A percentile compares a stretch with the other conserved stretches of the same genome.
These are phyloP conservation scores for Phyllopteryx taeniolatus DNA, from an alignment of 2,113 vertebrate genomes.

Conservation along the genomic window DNA sequence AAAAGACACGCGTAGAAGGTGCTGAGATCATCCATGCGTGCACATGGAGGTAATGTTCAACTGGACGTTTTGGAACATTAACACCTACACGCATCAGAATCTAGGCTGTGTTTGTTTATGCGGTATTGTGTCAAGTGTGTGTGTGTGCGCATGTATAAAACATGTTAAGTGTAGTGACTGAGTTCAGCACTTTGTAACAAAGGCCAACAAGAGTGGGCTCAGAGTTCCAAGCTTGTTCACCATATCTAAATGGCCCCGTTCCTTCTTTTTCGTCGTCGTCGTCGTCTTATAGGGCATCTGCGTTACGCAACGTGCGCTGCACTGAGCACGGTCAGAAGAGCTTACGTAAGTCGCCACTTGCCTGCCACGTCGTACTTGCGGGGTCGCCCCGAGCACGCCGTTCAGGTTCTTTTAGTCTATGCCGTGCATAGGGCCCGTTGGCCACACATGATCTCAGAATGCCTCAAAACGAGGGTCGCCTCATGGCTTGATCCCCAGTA, in stretches of 20 bases:
- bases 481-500: too few species aligned
- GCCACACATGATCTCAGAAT: too few species aligned
- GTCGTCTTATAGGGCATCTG: slow-evolving; percentile 23
- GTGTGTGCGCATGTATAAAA: neutral
- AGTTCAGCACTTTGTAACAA: neutral
- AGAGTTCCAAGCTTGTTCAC: neutral
- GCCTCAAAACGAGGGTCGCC: too few species aligned
- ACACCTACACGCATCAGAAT: neutral
- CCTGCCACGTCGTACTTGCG: slow-evolving; percentile 33
- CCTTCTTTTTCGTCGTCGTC: neutral
- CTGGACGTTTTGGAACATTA: neutral
- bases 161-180: neutral
- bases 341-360: slow-evolving; percentile 62
- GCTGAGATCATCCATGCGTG: neutral
- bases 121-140: neutral
- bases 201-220: neutral
- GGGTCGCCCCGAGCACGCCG: slow-evolving; percentile 14
- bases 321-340: slow-evolving; percentile 32
- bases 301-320: slow-evolving; percentile 56
- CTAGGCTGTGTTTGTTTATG: neutral
- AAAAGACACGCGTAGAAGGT: neutral
- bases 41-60: neutral
- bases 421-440: too few species aligned
- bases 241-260: neutral
- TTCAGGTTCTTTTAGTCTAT: neutral